Conservation (phyloP, 2,113 vertebrate species). For the Chionodraco myersi region DNA sequence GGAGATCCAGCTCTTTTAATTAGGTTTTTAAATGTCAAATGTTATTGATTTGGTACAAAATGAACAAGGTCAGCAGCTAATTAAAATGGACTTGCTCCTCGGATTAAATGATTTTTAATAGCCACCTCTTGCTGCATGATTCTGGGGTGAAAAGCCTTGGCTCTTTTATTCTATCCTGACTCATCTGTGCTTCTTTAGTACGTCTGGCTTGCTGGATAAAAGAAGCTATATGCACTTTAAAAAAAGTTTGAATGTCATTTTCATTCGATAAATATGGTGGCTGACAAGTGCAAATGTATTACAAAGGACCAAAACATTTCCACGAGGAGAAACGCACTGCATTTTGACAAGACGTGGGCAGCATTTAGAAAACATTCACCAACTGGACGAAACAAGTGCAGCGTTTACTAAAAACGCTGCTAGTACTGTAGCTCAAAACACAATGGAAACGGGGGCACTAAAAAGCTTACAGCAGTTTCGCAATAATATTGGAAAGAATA, state of each 20-base stretch:
- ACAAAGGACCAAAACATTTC: too few relatives aligned
- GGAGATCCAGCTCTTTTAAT: slow-evolving; percentile 56
- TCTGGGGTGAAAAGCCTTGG: not conserved
- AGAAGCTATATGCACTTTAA: not conserved
- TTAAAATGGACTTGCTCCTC: slow-evolving; percentile 54
- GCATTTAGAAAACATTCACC: too few relatives aligned
- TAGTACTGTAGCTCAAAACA: too few relatives aligned
- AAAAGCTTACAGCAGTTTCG: too few relatives aligned
- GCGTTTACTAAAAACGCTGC: too few relatives aligned
- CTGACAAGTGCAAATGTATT: too few relatives aligned
- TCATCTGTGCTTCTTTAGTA: not conserved
- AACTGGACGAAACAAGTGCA: too few relatives aligned
- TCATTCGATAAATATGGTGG: not conserved
- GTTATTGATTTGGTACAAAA: slow-evolving; percentile 67
- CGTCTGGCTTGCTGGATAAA: not conserved
- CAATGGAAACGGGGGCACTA: too few relatives aligned
- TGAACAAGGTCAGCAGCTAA: slow-evolving; percentile 69
- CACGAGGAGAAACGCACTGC: too few relatives aligned
- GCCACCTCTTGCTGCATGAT: slow-evolving; percentile 9
- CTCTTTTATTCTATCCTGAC: not conserved
- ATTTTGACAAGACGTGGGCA: too few relatives aligned
- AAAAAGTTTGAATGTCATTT: not conserved
- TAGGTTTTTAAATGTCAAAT: slow-evolving; percentile 71
- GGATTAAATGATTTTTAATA: slow-evolving; percentile 50
- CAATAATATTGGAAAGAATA: too few relatives aligned